A percentile compares a stretch with the other conserved stretches of the same genome.
phyloP scores from a whole-genome alignment of 2,113 vertebrate genomes.

The Capra hircus region DNA sequence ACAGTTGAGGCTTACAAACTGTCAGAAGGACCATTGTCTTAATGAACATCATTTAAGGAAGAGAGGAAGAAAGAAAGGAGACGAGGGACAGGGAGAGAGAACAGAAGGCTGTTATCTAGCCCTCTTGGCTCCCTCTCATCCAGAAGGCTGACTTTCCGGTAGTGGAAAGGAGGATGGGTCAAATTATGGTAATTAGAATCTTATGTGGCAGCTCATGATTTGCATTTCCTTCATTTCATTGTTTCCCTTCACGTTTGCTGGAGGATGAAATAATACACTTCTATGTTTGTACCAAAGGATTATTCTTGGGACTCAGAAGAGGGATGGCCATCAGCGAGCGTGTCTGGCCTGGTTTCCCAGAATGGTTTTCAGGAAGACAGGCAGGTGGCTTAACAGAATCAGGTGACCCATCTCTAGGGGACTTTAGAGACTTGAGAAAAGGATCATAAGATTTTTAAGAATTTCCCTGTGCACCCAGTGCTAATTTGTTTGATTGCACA shows the following conservation, averaged over 20 bases:
- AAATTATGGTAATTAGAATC: conserved; percentile 73
- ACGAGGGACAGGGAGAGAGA: background rate
- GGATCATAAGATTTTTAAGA: background rate
- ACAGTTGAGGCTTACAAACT: conserved; percentile 67
- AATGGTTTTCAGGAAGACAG: conserved; percentile 15
- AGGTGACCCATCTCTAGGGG: conserved; percentile 7
- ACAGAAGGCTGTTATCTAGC: conserved; percentile 69
- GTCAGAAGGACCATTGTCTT: conserved; percentile 56
- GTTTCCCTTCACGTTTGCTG: conserved; percentile 51
- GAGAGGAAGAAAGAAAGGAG: conserved; percentile 39
- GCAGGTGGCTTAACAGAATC: conserved; percentile 40
- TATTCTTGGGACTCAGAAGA: conserved; percentile 62
- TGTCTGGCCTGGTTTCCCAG: background rate
- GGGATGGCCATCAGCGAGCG: background rate
- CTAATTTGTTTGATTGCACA: background rate
- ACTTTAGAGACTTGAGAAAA: conserved; percentile 27
- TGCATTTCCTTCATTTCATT: conserved; percentile 69
- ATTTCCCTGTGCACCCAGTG: background rate
- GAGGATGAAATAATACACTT: conserved; percentile 67
- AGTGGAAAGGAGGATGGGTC: conserved; percentile 46
- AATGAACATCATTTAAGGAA: conserved; percentile 64
- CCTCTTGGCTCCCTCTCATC: conserved; percentile 59
- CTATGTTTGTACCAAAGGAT: conserved; percentile 60
- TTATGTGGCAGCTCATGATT: conserved; percentile 56
- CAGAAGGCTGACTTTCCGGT: conserved; percentile 66